phyloP scores from a whole-genome alignment of 2,888 invertebrate genomes.

The Adelognathus sp. region DNA sequence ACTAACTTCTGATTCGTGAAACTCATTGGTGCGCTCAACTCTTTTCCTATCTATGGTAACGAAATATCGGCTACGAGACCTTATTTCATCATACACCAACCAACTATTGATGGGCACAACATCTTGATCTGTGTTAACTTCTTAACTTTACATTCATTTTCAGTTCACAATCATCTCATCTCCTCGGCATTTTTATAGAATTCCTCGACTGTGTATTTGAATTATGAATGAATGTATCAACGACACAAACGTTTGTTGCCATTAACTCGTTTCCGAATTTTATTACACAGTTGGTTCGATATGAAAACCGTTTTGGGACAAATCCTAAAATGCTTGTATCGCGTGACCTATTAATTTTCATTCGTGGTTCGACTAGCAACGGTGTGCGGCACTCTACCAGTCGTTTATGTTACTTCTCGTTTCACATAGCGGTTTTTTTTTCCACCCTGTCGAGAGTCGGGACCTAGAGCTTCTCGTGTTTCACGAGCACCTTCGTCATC shows the following conservation, averaged over 20 bases:
- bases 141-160: too few relatives aligned
- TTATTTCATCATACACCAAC: too few relatives aligned
- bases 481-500: conserved; percentile 59
- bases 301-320: conserved; percentile 16
- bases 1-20: too few relatives aligned
- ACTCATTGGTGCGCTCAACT: too few relatives aligned
- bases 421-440: background rate
- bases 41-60: too few relatives aligned
- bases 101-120: too few relatives aligned
- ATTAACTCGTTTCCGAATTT: conserved; percentile 5
- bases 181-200: too few relatives aligned
- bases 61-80: too few relatives aligned
- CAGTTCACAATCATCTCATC: too few relatives aligned
- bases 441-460: conserved; percentile 3
- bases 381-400: background rate
- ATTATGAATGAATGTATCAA: background rate
- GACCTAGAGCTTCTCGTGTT: conserved; percentile 61
- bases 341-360: conserved; percentile 68
- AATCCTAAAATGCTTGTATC: conserved; percentile 62
- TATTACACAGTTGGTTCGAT: conserved; percentile 3
- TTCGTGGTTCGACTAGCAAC: conserved; percentile 3
- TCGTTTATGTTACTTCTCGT: conserved; percentile 45
- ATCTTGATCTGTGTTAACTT: too few relatives aligned
- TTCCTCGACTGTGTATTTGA: too few relatives aligned
- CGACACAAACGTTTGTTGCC: background rate